Percentiles rank a stretch among this genome's conserved stretches.
Conservation (phyloP, 1,140 invertebrate genomes). For the Caenorhabditis tropicalis region DNA sequence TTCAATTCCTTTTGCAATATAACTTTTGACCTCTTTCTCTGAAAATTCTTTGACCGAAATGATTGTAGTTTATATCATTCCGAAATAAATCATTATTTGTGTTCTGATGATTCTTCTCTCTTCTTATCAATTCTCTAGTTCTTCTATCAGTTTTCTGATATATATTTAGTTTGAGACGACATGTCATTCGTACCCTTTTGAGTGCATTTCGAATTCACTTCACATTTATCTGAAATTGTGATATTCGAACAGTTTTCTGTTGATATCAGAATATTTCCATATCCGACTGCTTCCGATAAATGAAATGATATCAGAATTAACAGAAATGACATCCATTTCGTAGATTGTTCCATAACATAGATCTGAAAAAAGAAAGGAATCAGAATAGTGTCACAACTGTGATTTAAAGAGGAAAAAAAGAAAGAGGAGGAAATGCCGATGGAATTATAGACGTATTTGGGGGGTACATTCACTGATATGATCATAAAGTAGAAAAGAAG, state of each 20-base stretch:
- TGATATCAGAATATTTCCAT: background rate
- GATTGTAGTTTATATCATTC: background rate
- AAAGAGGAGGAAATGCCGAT: background rate
- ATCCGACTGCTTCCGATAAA: background rate
- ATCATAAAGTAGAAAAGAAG: background rate
- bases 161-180: background rate
- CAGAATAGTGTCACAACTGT: background rate
- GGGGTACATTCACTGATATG: slow-evolving; percentile 10
- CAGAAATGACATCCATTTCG: background rate
- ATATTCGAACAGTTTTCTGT: background rate
- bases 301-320: background rate
- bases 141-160: background rate
- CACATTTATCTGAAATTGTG: background rate
- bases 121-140: background rate
- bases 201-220: background rate
- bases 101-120: background rate
- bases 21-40: background rate
- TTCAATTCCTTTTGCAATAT: no score
- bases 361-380: background rate
- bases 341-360: slow-evolving; percentile 25
- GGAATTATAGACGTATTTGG: slow-evolving; percentile 21
- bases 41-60: background rate
- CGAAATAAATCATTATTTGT: background rate
- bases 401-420: background rate
- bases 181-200: background rate